Evolutionary conservation across 2,888 invertebrate genomes (phyloP), one percentile per base, ranked within the genome.

Genomic region (Pristionchus maxplancki): DNA sequence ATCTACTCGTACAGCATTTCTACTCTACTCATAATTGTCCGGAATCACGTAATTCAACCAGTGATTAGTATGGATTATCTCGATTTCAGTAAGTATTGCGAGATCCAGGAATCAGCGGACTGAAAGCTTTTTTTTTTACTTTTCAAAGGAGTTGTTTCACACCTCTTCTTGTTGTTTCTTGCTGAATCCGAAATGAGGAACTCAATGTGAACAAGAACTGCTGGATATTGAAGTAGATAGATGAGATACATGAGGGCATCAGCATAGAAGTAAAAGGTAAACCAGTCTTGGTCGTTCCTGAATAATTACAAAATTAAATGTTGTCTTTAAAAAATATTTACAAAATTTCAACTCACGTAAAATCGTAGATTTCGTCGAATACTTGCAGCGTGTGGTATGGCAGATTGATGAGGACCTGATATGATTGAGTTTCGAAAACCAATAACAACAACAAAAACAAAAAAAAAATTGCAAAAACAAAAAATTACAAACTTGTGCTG

Each of bases 381-480:
- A 92, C 71, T 82, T 93, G 93, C 8, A 93, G 90, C 9, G 92
- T 90, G 89, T 93, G 92, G 82, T 93, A 91, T 24, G 93, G 93
- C 28, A 92, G 90, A 86, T 93, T 93, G 13, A 93, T 90, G 15
- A 91, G 88, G 2, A 13, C 92, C 91, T 87, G 31, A 53, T 24
- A 78, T 50, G 0, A n/a, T n/a, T n/a, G n/a, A n/a, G n/a, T n/a
- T n/a, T n/a, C n/a, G n/a, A n/a, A n/a, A 53, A 53, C 20, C 58
- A n/a, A 58, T n/a, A n/a, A n/a, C 3, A 58, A 24, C n/a, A 0
- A 58, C 6, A 3, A n/a, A 58, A n/a, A 5, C 24, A 6, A 58
- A n/a, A 58, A 9, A 58, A 44, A 44, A 11, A 11, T 44, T 44
- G 44, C 44, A 44, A 44, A 44, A 44, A 9, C 44, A 11, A 44